A percentile compares a stretch with the other conserved stretches of the same genome.
Conservation (phyloP, 2,113 vertebrate species). For the Mormyrus iriodes region DNA sequence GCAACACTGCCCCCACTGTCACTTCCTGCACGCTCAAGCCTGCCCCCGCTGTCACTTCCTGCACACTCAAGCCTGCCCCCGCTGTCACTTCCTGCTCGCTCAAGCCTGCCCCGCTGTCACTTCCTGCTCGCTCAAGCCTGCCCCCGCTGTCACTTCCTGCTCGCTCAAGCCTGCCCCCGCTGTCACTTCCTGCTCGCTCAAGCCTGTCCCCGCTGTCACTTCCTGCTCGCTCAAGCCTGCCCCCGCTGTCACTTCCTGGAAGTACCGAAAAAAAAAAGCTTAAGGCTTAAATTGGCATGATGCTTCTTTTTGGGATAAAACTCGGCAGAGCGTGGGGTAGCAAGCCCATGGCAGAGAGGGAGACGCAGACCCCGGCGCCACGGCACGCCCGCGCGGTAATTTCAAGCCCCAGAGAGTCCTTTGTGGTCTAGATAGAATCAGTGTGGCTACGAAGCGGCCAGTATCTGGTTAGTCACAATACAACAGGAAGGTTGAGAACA, state of each 20-base stretch:
- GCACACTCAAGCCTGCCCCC: too few relatives aligned
- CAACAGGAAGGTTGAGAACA: slow-evolving; percentile 95
- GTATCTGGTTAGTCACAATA: slow-evolving; percentile 94
- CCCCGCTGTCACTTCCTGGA: neutral
- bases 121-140: too few relatives aligned
- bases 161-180: neutral
- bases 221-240: neutral
- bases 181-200: neutral
- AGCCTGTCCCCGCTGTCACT: neutral
- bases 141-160: too few relatives aligned
- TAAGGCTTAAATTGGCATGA: neutral
- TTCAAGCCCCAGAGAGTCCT: slow-evolving; percentile 73
- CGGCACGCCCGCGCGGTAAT: slow-evolving; percentile 54
- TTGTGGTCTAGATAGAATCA: slow-evolving; percentile 71
- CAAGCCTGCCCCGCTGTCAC: too few relatives aligned
- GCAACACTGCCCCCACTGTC: too few relatives aligned
- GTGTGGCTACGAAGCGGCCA: slow-evolving; percentile 79
- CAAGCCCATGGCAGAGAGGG: neutral
- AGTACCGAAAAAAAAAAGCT: neutral
- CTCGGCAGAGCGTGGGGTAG: neutral
- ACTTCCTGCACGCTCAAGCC: too few relatives aligned
- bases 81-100: too few relatives aligned
- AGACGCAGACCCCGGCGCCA: neutral
- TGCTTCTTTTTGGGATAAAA: neutral
- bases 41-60: neutral